Conservation (phyloP, 2,888 invertebrate species). For the Sarcophaga carnaria region DNA sequence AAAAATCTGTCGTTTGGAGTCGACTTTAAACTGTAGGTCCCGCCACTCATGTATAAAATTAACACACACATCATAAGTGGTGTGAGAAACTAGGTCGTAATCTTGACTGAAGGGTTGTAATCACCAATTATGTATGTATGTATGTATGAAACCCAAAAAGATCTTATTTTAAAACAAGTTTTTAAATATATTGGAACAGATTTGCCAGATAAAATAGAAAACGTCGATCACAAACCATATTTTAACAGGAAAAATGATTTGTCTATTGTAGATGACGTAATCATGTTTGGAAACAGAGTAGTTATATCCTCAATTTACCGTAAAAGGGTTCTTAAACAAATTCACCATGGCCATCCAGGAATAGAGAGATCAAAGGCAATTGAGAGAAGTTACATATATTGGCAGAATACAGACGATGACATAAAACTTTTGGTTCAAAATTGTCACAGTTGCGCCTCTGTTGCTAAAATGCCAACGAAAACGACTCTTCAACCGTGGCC, state of each 20-base stretch:
- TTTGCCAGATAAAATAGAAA: too few species aligned
- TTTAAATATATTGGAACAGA: too few species aligned
- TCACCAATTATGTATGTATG: too few species aligned
- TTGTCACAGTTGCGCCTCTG: slow-evolving; percentile 72
- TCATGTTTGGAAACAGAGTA: slow-evolving; percentile 62
- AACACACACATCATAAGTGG: too few species aligned
- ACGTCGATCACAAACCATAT: slow-evolving; percentile 24
- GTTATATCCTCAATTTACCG: slow-evolving; percentile 60
- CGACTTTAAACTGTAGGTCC: too few species aligned
- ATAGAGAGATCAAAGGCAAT: slow-evolving; percentile 72
- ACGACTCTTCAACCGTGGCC: slow-evolving; percentile 70
- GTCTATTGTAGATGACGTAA: slow-evolving; percentile 56
- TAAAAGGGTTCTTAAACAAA: slow-evolving; percentile 67
- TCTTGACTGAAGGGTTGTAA: too few species aligned
- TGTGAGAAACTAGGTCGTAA: too few species aligned
- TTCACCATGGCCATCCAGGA: slow-evolving; percentile 71
- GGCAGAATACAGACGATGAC: slow-evolving; percentile 71
- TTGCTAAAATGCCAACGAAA: slow-evolving; percentile 73
- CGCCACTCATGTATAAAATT: too few species aligned
- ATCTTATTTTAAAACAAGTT: too few species aligned
- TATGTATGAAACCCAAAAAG: too few species aligned
- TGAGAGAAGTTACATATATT: slow-evolving; percentile 72
- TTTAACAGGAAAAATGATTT: slow-evolving; percentile 64
- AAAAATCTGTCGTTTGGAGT: too few species aligned
- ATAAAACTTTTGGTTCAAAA: slow-evolving; percentile 72